These are phyloP conservation scores for Baronia brevicornis DNA, from an alignment of 2,888 invertebrate species.

Conservation along the genomic window DNA sequence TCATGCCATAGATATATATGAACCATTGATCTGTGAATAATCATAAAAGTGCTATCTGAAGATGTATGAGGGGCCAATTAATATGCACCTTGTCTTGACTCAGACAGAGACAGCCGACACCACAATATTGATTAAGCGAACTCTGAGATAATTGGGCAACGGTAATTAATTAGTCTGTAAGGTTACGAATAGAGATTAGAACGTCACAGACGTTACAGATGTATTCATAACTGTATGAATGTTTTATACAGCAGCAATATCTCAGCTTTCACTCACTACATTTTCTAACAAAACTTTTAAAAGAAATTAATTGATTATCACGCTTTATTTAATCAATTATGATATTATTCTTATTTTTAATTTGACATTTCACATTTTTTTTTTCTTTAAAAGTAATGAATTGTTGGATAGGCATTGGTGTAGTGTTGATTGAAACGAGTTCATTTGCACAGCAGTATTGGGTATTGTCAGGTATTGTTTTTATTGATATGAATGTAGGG, in stretches of 20 bases:
- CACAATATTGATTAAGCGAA: conserved; percentile 51
- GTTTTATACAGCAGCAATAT: no score
- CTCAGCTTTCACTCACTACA: no score
- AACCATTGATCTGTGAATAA: conserved; percentile 29
- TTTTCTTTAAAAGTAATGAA: no score
- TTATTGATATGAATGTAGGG: not conserved
- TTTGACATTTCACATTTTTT: no score
- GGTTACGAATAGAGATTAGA: conserved; percentile 8
- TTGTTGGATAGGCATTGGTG: conserved; percentile 4
- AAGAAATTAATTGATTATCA: no score
- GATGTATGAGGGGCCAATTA: conserved; percentile 54
- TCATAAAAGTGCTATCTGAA: conserved; percentile 36
- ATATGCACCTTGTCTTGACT: conserved; percentile 45
- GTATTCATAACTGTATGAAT: no score
- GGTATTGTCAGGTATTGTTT: not conserved
- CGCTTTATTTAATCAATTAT: no score
- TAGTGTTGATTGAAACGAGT: conserved; percentile 4
- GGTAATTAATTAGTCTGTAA: conserved; percentile 44
- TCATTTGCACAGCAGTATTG: not conserved
- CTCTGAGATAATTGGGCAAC: conserved; percentile 50
- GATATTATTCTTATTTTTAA: no score
- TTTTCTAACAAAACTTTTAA: no score
- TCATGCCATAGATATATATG: conserved; percentile 22
- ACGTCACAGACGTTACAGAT: not conserved
- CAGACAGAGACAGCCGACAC: conserved; percentile 35